Conservation (phyloP, 2,888 invertebrate species). For the Ceriagrion tenellum region DNA sequence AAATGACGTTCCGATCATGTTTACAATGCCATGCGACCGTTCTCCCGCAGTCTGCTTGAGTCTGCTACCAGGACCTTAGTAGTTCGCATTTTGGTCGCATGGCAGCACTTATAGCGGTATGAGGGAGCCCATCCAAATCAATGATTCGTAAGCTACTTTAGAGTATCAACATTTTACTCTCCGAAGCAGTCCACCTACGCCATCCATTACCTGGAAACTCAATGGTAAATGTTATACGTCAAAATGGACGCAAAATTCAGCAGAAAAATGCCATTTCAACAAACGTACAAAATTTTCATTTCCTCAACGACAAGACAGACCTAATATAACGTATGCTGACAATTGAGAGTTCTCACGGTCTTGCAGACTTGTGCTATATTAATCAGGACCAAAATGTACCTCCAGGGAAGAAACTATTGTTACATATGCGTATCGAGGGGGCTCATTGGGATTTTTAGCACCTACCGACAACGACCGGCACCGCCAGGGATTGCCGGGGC, state of each 20-base stretch:
- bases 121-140: conserved; percentile 55
- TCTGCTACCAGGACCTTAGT: neutral
- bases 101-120: conserved; percentile 28
- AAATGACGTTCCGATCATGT: neutral
- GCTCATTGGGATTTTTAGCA: neutral
- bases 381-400: neutral
- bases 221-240: neutral
- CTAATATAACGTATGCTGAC: neutral
- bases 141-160: conserved; percentile 47
- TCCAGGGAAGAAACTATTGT: neutral
- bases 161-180: neutral
- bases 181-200: neutral
- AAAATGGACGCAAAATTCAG: neutral
- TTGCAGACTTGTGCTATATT: neutral
- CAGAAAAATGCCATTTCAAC: neutral
- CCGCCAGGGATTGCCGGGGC: neutral
- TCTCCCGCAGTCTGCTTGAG: conserved; percentile 64
- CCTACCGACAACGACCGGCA: conserved; percentile 13
- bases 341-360: neutral
- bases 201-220: neutral
- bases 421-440: neutral
- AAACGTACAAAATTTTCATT: neutral
- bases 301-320: neutral
- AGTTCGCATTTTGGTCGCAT: conserved; percentile 6
- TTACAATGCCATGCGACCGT: conserved; percentile 34